Percentiles rank a stretch among this genome's conserved stretches.
Conservation (phyloP, 2,888 invertebrate species). For the Trachelus tabidus region DNA sequence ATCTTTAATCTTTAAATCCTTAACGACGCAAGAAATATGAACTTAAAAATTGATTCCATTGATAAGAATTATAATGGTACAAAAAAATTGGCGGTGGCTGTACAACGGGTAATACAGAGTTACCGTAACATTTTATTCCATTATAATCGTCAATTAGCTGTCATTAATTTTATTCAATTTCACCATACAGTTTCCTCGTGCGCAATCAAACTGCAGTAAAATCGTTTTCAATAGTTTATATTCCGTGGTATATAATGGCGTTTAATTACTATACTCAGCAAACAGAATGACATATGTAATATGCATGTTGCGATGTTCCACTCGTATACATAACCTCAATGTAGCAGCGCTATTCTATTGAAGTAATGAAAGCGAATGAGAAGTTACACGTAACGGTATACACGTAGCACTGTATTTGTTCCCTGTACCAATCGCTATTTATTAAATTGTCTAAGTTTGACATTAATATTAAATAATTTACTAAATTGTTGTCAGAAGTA, state of each 20-base stretch:
- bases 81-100: background rate
- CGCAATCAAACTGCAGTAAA: background rate
- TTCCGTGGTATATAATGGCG: background rate
- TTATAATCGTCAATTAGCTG: background rate
- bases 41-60: background rate
- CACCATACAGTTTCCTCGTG: background rate
- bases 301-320: background rate
- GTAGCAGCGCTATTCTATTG: background rate
- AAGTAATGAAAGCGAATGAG: background rate
- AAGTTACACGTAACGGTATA: background rate
- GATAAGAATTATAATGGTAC: background rate
- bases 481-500: too few relatives aligned
- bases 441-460: background rate
- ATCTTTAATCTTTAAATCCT: too few relatives aligned
- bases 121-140: background rate
- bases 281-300: background rate
- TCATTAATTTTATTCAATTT: background rate
- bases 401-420: background rate
- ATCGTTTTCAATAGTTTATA: background rate
- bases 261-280: background rate
- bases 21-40: background rate
- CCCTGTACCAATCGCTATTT: background rate
- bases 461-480: background rate
- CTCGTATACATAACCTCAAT: background rate
- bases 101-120: background rate